Evolutionary conservation across 2,797 vertebrate genomes (phyloP), one percentile per base, ranked within the genome.

Genomic region (Enteromius radiatus): DNA sequence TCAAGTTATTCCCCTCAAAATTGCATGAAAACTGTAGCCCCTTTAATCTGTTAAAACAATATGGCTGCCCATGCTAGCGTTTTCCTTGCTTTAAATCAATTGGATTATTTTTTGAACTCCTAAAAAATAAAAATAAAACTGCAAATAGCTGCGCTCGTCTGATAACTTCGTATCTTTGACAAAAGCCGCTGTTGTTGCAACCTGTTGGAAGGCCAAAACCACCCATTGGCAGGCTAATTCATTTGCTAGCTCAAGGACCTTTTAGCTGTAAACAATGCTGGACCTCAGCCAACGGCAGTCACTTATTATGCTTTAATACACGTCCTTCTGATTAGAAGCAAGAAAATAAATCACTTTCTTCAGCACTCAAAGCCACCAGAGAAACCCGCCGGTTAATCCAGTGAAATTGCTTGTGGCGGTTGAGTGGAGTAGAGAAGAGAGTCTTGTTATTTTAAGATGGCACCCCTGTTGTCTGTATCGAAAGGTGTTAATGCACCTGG

Each of bases 1-100:
- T 87, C 86, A 86, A 92, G 92, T 92, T 91, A 92, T 94, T 93
- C 90, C 90, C 88, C 90, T 88, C 85, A 82, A 90, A 92, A 91
- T 89, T 90, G 90, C 89, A 91, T 89, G 89, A 90, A 88, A 89
- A 76, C 83, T 89, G 88, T 90, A 90, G 89, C 89, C 89, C 59
- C 89, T 93, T 92, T 88, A 92, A 93, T 93, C 91, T 91, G 83
- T 89, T 63, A 63, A 78, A 79, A 71, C 45, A 81, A 77, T 65
- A 76, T 71, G 47, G 56, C 84, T 81, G 52, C 31, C 73, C 31
- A 49, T 77, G 54, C 15, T 63, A 68, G 71, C 6, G 6, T 65
- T 69, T 82, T 49, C 56, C 28, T 49, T 21, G 28, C 70, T 45
- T 41, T 26, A 41, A 82, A 84, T 82, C 70, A 67, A 76, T 80